Evolutionary conservation across 2,113 vertebrate species (phyloP).

Genomic region (Grammomys dolichurus): DNA sequence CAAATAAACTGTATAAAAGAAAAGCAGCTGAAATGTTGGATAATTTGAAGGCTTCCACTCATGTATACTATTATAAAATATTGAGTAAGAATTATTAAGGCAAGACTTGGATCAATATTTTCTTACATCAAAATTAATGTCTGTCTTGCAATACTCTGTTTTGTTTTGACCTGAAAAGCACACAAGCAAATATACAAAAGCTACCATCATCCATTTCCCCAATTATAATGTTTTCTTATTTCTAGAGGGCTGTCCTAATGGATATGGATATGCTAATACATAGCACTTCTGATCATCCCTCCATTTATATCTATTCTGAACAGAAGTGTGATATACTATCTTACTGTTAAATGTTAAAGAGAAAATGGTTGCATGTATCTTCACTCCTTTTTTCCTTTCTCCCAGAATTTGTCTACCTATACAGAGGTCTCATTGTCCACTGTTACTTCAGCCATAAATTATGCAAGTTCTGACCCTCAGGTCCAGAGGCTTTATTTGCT

Average conservation of each 20-base stretch:
- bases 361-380: neutral
- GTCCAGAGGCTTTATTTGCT: neutral
- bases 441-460: neutral
- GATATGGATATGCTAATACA: neutral
- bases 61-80: neutral
- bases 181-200: slow-evolving; percentile 32
- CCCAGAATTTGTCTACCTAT: neutral
- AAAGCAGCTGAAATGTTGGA: neutral
- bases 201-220: neutral
- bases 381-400: neutral
- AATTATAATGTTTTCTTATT: neutral
- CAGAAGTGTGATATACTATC: neutral
- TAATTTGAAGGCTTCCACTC: neutral
- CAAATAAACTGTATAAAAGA: neutral
- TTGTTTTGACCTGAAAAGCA: slow-evolving; percentile 39
- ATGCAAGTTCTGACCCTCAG: neutral
- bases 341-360: neutral
- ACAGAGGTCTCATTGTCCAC: neutral
- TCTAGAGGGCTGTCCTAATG: neutral
- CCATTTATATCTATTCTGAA: neutral
- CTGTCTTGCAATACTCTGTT: neutral
- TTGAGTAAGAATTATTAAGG: neutral
- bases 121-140: slow-evolving; percentile 35
- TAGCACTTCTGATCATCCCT: fast-evolving
- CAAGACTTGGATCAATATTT: neutral